Base-by-base conservation (phyloP, 2,888 invertebrate genomes). In the Boloria euphrosyne region DNA sequence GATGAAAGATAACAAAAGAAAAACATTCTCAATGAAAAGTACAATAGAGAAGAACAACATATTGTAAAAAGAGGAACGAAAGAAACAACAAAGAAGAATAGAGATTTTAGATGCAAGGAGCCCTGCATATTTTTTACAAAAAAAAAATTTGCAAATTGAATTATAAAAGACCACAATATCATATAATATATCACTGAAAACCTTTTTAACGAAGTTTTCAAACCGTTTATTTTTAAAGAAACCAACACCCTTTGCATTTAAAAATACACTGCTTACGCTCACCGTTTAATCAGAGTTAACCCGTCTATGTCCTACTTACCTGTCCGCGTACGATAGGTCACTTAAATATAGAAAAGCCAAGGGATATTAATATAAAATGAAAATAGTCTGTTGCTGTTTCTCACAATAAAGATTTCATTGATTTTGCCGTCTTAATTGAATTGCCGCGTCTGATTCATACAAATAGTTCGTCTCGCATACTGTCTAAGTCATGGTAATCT, bases 251-350 rank as follows among this genome's bases (percentile, higher is more conserved):
- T 49, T 49, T 49, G 13, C 13, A 59, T 59, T 59, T 59, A 59
- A 49, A 59, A 59, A 59, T 59, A 59, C 17, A 31, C 31, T 59
- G 59, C 62, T 55, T 60, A 65, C 70, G 67, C 65, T 46, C 22
- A 57, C 44, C 55, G 16, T 50, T 63, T 57, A 65, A 68, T 70
- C 62, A 54, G 13, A 27, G 62, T 22, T 53, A 59, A 49, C 63
- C 62, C 62, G 60, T 51, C 54, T 47, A 31, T 66, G 73, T 71
- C 72, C 72, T 58, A 73, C 57, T 72, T 71, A 68, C 68, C 69
- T 68, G 65, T 59, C 54, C 62, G 67, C 67, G 61, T 68, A 38
- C 31, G 63, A 75, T 73, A 74, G 74, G 72, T 74, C 66, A 69
- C 14, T 43, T 75, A 75, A 69, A 70, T 71, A 74, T 74, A 74